A percentile compares a stretch with the other conserved stretches of the same genome.
These are phyloP conservation scores for Bembecia ichneumoniformis DNA, from an alignment of 2,888 invertebrate species.

Conservation along the genomic window DNA sequence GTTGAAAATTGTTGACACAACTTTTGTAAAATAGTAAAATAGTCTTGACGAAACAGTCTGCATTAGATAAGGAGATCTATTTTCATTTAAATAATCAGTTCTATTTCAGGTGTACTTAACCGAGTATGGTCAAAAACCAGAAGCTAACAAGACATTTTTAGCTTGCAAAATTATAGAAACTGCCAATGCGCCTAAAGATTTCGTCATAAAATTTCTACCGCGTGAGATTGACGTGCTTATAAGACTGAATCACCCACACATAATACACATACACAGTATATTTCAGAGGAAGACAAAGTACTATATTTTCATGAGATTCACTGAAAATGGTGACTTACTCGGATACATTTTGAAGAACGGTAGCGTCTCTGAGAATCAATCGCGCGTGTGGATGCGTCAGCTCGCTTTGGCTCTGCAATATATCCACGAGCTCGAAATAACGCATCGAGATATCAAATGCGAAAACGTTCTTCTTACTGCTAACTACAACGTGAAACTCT, in stretches of 20 bases:
- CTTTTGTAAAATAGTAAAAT: neutral
- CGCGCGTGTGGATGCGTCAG: constrained; percentile 80
- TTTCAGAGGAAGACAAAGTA: constrained; percentile 80
- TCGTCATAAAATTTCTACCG: constrained; percentile 84
- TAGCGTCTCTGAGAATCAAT: constrained; percentile 77
- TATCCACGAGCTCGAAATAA: constrained; percentile 80
- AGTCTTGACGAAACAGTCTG: too few species aligned
- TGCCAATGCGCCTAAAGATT: constrained; percentile 81
- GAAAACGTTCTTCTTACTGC: constrained; percentile 82
- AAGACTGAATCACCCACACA: constrained; percentile 82
- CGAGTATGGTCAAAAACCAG: constrained; percentile 43
- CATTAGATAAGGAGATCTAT: too few species aligned
- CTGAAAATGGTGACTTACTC: constrained; percentile 84
- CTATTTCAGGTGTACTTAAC: constrained; percentile 49
- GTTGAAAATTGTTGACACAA: neutral
- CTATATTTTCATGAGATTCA: constrained; percentile 83
- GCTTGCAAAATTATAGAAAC: constrained; percentile 85
- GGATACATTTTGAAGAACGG: constrained; percentile 80
- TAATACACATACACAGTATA: constrained; percentile 84
- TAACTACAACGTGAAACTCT: constrained; percentile 82
- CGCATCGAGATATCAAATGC: constrained; percentile 87
- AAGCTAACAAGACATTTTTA: constrained; percentile 39
- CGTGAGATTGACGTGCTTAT: constrained; percentile 85
- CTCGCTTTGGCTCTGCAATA: constrained; percentile 80
- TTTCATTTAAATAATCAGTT: neutral